Evolutionary conservation across 1,140 invertebrate genomes (phyloP), one percentile per base, ranked within the genome.

Genomic region (Zaprionus camerounensis): DNA sequence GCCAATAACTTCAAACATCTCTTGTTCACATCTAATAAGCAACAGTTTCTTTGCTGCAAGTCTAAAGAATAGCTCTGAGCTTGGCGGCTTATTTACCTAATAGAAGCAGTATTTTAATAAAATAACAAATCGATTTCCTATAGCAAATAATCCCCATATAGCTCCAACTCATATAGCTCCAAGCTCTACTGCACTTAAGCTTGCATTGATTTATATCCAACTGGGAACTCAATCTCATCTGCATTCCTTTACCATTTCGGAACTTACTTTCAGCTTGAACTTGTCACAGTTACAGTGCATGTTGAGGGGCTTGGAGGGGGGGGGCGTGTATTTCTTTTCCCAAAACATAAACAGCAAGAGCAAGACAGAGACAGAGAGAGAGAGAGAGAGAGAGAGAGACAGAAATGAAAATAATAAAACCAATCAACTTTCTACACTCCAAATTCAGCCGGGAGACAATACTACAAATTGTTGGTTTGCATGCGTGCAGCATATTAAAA

Each of bases 401-500:
- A 49, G 61, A 22, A 38, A 63, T 36, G 31, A 70, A 78, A 73
- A 63, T 36, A 79, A 80, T 75, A 80, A 83, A 81, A 61, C 81
- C 78, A 87, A 81, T 87, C 84, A 88, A 88, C 84, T 88, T 88
- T 88, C 84, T 88, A 88, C 81, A 87, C 84, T 88, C 80, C 69
- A 82, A 79, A 72, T 67, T 72, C 63, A 72, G 66, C 22, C 49
- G 36, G 62, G 46, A 51, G 79, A 51, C 74, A 65, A 34, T 58
- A 71, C 84, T 58, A 71, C 84, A 88, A 88, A 88, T 88, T 82
- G 81, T 69, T 72, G 71, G 81, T 88, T 88, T 88, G 84, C 84
- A 88, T 88, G 84, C 84, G 84, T 88, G 84, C 84, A 81, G 84
- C 84, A 88, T 88, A 88, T 88, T 88, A 88, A 88, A 88, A 88